Base-by-base conservation (phyloP, 2,888 invertebrate genomes). In the Nycteola revayana region DNA sequence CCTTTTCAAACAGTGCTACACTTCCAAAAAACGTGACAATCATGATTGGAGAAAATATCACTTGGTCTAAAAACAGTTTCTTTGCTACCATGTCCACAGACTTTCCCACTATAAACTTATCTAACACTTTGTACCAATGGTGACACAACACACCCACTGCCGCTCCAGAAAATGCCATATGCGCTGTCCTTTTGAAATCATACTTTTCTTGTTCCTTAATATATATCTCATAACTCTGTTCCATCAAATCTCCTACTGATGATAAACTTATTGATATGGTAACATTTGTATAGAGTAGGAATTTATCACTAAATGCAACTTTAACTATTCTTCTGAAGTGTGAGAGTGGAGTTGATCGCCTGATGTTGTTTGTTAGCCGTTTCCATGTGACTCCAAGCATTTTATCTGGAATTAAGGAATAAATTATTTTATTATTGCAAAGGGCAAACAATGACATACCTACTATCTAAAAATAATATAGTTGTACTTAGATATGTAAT, bases 81-180 rank as follows among this genome's bases (percentile, higher is more conserved):
- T 95, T 95, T 14, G 91, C 60, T 1, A 96, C 93, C 65, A 92
- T 90, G 17, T 80, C 81, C 9, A 94, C 66, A 2, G 93, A 90
- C 57, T 93, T 91, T 1, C 96, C 96, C 4, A 96, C 93, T 27
- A 96, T 78, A 61, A 90, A 89, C 41, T 82, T 89, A 68, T 98
- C 98, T 57, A 98, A 83, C 50, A 92, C 89, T 63, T 92, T 91
- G 71, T 98, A 98, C 96, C 97, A 98, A 68, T 93, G 93, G 66
- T 98, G 98, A 60, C 96, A 95, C 7, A 96, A 75, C 1, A 95
- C 81, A 14, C 97, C 98, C 1, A 96, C 91, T 0, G 93, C 91
- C 22, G 93, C 88, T 3, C 97, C 98, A 5, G 96, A 94, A 32
- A 92, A 84, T 1, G 93, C 93, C 94, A 98, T 96, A 43, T 95